Evolutionary conservation across 1,140 invertebrate species (phyloP).

Genomic region (Metaphire vulgaris): DNA sequence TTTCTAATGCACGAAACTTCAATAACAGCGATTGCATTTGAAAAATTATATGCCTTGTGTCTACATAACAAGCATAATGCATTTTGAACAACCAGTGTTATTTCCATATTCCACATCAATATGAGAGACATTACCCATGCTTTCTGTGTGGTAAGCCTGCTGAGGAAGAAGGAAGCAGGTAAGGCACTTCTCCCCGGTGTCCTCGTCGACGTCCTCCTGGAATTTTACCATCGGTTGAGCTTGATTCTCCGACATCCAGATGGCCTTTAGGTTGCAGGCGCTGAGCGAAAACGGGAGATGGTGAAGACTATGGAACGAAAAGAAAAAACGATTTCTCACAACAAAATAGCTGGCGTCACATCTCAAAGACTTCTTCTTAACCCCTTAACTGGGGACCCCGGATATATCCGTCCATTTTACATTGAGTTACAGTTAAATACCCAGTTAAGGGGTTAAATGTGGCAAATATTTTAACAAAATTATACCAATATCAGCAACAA

Average conservation of each 20-base stretch:
- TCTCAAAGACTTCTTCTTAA: too few species aligned
- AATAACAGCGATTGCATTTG: background rate
- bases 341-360: too few species aligned
- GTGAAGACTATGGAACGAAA: background rate
- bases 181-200: slow-evolving; percentile 80
- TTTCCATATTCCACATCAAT: background rate
- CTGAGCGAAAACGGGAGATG: slow-evolving; percentile 7
- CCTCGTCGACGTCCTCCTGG: slow-evolving; percentile 84
- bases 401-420: too few species aligned
- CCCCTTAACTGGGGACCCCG: too few species aligned
- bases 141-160: slow-evolving; percentile 57
- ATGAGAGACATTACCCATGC: slow-evolving; percentile 42
- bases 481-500: too few species aligned
- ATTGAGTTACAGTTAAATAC: too few species aligned
- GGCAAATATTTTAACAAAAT: too few species aligned
- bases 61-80: background rate
- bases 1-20: background rate
- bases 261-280: slow-evolving; percentile 61
- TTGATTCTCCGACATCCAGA: slow-evolving; percentile 99
- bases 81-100: background rate
- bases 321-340: too few species aligned
- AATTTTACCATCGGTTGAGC: slow-evolving; percentile 96
- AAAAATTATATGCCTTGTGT: background rate
- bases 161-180: slow-evolving; percentile 98
- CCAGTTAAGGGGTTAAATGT: too few species aligned